These are phyloP conservation scores for Linepithema humile DNA, from an alignment of 1,140 invertebrate species.

Conservation along the genomic window DNA sequence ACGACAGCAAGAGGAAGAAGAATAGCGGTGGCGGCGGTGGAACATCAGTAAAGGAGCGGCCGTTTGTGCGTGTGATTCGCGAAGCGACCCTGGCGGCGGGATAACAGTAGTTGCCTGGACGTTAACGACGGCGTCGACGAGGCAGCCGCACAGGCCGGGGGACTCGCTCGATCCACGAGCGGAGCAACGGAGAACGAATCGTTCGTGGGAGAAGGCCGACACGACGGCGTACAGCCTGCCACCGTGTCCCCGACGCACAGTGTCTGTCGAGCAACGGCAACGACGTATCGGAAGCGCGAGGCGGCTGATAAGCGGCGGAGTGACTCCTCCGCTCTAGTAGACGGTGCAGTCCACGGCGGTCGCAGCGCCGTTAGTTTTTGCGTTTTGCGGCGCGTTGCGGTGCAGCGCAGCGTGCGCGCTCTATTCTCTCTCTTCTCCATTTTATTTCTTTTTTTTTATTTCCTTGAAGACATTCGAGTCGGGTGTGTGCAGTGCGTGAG, in stretches of 20 bases:
- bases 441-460: background rate
- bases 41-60: slow-evolving; percentile 2
- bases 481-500: slow-evolving; percentile 15
- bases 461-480: background rate
- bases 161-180: too few relatives aligned
- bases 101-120: too few relatives aligned
- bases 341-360: slow-evolving; percentile 34
- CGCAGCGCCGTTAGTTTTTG: slow-evolving; percentile 35
- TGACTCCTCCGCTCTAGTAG: background rate
- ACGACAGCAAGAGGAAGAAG: background rate
- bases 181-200: too few relatives aligned
- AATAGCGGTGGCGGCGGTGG: background rate
- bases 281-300: slow-evolving; percentile 16
- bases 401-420: background rate
- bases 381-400: slow-evolving; percentile 13
- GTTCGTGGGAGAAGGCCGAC: too few relatives aligned
- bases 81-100: too few relatives aligned
- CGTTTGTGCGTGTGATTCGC: too few relatives aligned
- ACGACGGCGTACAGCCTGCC: background rate
- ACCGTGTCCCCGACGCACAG: background rate
- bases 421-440: background rate
- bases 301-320: slow-evolving; percentile 11
- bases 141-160: too few relatives aligned
- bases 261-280: background rate
- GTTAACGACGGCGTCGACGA: too few relatives aligned